phyloP scores from a whole-genome alignment of 2,113 vertebrate species.

The Zosterops hypoxanthus region DNA sequence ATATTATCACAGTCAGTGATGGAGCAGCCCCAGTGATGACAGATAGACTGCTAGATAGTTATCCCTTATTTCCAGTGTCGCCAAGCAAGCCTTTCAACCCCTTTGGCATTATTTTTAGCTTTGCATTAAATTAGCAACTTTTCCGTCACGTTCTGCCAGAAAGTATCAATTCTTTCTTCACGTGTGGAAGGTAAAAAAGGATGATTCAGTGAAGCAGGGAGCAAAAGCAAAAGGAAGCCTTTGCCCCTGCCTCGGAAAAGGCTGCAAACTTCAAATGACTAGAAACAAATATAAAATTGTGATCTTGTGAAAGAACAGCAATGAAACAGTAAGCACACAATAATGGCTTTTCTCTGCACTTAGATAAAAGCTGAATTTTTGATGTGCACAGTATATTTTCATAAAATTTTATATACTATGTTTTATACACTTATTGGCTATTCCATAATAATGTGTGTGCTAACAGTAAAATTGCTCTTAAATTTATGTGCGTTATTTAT shows the following conservation, averaged over 20 bases:
- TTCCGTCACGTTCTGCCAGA: slow-evolving; percentile 67
- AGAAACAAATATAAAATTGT: slow-evolving; percentile 80
- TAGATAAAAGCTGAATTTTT: slow-evolving; percentile 85
- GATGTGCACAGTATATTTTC: slow-evolving; percentile 88
- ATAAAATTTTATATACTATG: slow-evolving; percentile 98
- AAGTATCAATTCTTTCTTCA: slow-evolving; percentile 73
- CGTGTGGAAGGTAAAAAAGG: slow-evolving; percentile 47
- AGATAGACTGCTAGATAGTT: slow-evolving; percentile 91
- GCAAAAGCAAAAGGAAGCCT: slow-evolving; percentile 17
- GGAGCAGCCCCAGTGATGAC: slow-evolving; percentile 87
- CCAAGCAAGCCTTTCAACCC: slow-evolving; percentile 76
- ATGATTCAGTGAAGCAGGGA: slow-evolving; percentile 37
- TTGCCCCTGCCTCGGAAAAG: slow-evolving; percentile 29
- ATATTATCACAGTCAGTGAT: slow-evolving; percentile 92
- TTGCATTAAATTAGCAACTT: slow-evolving; percentile 88
- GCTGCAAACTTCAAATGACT: slow-evolving; percentile 66
- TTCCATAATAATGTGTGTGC: slow-evolving; percentile 90
- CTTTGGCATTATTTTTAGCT: slow-evolving; percentile 77
- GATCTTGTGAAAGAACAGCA: slow-evolving; percentile 71
- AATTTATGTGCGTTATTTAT: slow-evolving; percentile 94
- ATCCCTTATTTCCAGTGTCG: slow-evolving; percentile 80
- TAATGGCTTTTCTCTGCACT: slow-evolving; percentile 81
- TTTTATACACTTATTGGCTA: slow-evolving; percentile 99
- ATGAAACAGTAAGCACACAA: slow-evolving; percentile 78
- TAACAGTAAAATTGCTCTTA: slow-evolving; percentile 89